Evolutionary conservation across 2,888 invertebrate genomes (phyloP).

Genomic region (Drosophila cognata): DNA sequence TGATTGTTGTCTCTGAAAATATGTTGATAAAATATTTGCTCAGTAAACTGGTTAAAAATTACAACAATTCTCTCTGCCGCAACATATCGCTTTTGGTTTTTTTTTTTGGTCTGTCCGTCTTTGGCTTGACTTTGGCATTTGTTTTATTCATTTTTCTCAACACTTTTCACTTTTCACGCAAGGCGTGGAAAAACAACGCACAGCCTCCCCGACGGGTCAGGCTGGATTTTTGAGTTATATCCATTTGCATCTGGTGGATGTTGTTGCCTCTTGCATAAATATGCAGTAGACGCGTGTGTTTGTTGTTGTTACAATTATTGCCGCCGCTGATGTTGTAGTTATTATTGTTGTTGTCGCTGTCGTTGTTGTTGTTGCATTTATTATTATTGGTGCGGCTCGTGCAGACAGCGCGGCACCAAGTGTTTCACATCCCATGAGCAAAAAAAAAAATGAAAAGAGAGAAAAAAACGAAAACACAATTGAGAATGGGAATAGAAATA

Average conservation of each 20-base stretch:
- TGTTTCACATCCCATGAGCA: slow-evolving; percentile 70
- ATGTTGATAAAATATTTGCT: slow-evolving; percentile 82
- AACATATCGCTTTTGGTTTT: slow-evolving; percentile 2
- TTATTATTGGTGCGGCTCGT: slow-evolving; percentile 61
- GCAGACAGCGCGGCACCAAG: slow-evolving; percentile 79
- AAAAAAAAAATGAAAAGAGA: slow-evolving; percentile 28
- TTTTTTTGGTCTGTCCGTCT: slow-evolving; percentile 18
- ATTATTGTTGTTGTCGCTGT: slow-evolving; percentile 28
- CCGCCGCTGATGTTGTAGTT: slow-evolving; percentile 31
- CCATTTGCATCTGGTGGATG: slow-evolving; percentile 64
- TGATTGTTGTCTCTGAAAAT: slow-evolving; percentile 83
- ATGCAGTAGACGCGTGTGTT: slow-evolving; percentile 57
- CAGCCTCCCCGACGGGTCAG: slow-evolving; percentile 37
- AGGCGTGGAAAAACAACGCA: slow-evolving; percentile 70
- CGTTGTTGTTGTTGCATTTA: slow-evolving; percentile 44
- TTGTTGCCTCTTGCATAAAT: slow-evolving; percentile 59
- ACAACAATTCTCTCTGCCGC: slow-evolving; percentile 61
- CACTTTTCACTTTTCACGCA: slow-evolving; percentile 59
- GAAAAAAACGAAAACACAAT: slow-evolving; percentile 31
- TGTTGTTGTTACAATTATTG: slow-evolving; percentile 69
- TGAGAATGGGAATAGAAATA: slow-evolving; percentile 21
- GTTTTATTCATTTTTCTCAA: slow-evolving; percentile 72
- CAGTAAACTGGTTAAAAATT: slow-evolving; percentile 81
- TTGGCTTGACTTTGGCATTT: slow-evolving; percentile 71
- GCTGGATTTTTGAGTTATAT: slow-evolving; percentile 39